Evolutionary conservation across 30 jellyfish, hydroid and myxozoan species (phyloP).

Genomic region (Phacellophora camtschatica): DNA sequence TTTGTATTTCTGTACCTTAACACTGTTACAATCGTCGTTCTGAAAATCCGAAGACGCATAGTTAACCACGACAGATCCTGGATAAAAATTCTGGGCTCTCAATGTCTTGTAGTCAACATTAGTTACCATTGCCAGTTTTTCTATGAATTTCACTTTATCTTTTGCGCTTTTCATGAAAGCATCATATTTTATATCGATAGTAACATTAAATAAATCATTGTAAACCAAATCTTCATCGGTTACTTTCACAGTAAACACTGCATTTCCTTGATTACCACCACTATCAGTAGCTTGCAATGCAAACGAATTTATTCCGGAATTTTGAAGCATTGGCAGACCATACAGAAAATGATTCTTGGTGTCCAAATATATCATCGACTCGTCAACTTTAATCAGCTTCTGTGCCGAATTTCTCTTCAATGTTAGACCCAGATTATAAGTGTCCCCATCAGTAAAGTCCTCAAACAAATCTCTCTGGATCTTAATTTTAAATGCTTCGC

Average conservation of each 20-base stretch:
- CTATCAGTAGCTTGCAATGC: constrained; percentile 84
- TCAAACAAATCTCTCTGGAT: constrained; percentile 64
- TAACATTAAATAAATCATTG: constrained; percentile 68
- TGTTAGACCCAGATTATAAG: constrained; percentile 41
- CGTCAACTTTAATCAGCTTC: constrained; percentile 32
- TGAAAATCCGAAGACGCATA: constrained; percentile 56
- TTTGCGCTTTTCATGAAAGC: constrained; percentile 32
- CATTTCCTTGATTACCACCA: constrained; percentile 60
- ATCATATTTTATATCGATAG: constrained; percentile 59
- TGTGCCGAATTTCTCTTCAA: constrained; percentile 37
- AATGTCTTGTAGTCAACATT: constrained; percentile 36
- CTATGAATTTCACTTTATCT: constrained; percentile 55
- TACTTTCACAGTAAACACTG: constrained; percentile 75
- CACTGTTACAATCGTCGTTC: constrained; percentile 65
- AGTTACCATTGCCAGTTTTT: constrained; percentile 71
- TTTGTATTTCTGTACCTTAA: constrained; percentile 54
- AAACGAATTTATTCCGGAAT: constrained; percentile 53
- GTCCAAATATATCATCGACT: constrained; percentile 63
- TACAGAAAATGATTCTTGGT: constrained; percentile 34
- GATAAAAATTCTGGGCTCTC: constrained; percentile 50
- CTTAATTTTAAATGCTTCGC: constrained; percentile 40
- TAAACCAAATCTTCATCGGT: constrained; percentile 27
- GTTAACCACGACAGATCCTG: constrained; percentile 78
- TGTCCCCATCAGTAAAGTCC: constrained; percentile 72
- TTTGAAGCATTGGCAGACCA: constrained; percentile 39